A percentile compares a stretch with the other conserved stretches of the same genome.
Evolutionary conservation across 2,888 invertebrate genomes (phyloP).

Genomic region (Aphidoletes aphidimyza): DNA sequence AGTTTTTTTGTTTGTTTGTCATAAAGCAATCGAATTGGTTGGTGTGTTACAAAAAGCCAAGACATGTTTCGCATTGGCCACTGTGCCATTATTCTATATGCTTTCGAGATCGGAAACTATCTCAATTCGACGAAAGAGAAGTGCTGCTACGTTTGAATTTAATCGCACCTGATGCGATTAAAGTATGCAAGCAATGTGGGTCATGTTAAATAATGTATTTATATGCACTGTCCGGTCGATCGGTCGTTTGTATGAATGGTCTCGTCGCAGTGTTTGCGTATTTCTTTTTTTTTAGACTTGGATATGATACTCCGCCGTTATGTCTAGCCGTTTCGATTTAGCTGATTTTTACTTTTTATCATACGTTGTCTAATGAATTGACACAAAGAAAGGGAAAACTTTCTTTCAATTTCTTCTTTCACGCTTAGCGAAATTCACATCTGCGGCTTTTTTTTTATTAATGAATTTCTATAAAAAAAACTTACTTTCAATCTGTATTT

Average conservation of each 20-base stretch:
- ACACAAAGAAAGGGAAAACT: constrained; percentile 52
- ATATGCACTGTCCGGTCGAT: not conserved
- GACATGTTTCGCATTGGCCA: not conserved
- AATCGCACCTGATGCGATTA: not conserved
- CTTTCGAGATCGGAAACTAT: not conserved
- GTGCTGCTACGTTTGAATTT: not conserved
- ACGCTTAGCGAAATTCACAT: not conserved
- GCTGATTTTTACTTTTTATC: not conserved
- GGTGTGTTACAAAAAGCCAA: not conserved
- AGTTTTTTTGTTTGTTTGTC: not conserved
- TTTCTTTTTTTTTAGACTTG: not conserved
- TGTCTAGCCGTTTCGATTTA: constrained; percentile 32
- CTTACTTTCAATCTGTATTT: not conserved
- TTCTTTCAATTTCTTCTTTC: constrained; percentile 48
- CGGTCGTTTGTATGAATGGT: not conserved
- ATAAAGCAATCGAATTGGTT: not conserved
- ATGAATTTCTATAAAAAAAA: not conserved
- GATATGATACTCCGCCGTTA: not conserved
- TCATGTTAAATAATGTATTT: constrained; percentile 46
- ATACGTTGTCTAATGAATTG: constrained; percentile 5
- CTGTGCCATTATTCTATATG: not conserved
- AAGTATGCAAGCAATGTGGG: not conserved
- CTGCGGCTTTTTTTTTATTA: not conserved
- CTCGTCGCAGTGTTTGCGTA: not conserved
- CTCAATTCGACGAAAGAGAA: constrained; percentile 14